Evolutionary conservation across 2,113 vertebrate species (phyloP).

Genomic region (cattle (Bos taurus)): DNA sequence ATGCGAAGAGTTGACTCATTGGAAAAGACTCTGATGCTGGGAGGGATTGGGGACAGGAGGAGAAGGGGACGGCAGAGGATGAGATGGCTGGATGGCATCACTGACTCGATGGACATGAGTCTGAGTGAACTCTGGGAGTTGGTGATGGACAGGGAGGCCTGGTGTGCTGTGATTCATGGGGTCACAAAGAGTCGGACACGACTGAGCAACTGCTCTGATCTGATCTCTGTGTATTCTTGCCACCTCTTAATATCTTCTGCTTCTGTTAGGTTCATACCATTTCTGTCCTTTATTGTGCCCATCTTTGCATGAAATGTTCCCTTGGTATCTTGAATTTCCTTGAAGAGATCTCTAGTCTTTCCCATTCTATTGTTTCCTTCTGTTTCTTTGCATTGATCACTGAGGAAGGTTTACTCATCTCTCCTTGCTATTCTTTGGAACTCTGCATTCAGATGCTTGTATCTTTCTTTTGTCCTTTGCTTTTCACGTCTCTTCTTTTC

Average conservation of each 20-base stretch:
- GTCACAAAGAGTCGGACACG: too few species aligned
- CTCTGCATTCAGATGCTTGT: background rate
- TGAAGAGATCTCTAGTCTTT: background rate
- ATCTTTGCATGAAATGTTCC: background rate
- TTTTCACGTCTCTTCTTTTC: background rate
- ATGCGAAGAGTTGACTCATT: too few species aligned
- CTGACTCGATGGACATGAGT: too few species aligned
- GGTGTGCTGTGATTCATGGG: too few species aligned
- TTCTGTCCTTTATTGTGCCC: background rate
- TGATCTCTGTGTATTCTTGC: background rate
- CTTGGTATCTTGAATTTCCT: background rate
- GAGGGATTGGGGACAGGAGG: too few species aligned
- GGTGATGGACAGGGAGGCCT: too few species aligned
- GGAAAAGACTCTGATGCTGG: too few species aligned
- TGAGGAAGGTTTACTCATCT: background rate
- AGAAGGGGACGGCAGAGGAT: too few species aligned
- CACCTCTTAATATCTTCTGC: background rate
- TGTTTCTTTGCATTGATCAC: background rate
- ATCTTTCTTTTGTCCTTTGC: background rate
- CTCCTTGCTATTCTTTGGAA: background rate
- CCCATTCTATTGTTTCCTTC: background rate
- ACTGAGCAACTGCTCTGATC: too few species aligned
- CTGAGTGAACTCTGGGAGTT: too few species aligned
- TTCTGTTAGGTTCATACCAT: background rate
- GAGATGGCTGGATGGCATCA: too few species aligned